A percentile compares a stretch with the other conserved stretches of the same genome.
Evolutionary conservation across 1,140 invertebrate genomes (phyloP).

Genomic region (Drosophila tsacasi): DNA sequence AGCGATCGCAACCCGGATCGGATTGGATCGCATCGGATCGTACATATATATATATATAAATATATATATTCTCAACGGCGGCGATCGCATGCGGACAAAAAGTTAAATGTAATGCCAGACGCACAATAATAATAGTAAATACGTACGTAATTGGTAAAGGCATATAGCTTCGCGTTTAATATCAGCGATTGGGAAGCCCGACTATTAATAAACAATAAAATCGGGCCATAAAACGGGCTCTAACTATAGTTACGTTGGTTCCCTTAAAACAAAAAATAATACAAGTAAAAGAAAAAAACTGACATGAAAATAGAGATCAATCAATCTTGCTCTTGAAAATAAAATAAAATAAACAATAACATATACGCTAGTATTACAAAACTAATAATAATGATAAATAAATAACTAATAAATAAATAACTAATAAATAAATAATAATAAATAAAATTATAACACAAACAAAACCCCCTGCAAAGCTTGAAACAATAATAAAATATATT

Average conservation of each 20-base stretch:
- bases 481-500: neutral
- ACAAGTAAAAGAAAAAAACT: neutral
- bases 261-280: neutral
- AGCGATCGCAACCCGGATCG: conserved; percentile 54
- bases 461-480: too few relatives aligned
- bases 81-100: conserved; percentile 36
- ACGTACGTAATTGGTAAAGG: conserved; percentile 12
- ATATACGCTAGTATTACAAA: neutral
- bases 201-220: conserved; percentile 2
- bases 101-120: conserved; percentile 44
- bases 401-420: neutral
- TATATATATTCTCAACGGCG: conserved; percentile 8
- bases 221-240: neutral
- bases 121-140: conserved; percentile 24
- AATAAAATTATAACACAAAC: neutral
- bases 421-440: too few relatives aligned
- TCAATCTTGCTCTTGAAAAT: neutral
- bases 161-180: conserved; percentile 2
- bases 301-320: neutral
- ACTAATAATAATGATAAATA: neutral
- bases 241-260: neutral
- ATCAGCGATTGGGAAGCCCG: neutral
- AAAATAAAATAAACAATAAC: neutral
- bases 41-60: conserved; percentile 13
- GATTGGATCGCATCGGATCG: conserved; percentile 34